Evolutionary conservation across 2,797 vertebrate species (phyloP).

Genomic region (Xenops minutus): DNA sequence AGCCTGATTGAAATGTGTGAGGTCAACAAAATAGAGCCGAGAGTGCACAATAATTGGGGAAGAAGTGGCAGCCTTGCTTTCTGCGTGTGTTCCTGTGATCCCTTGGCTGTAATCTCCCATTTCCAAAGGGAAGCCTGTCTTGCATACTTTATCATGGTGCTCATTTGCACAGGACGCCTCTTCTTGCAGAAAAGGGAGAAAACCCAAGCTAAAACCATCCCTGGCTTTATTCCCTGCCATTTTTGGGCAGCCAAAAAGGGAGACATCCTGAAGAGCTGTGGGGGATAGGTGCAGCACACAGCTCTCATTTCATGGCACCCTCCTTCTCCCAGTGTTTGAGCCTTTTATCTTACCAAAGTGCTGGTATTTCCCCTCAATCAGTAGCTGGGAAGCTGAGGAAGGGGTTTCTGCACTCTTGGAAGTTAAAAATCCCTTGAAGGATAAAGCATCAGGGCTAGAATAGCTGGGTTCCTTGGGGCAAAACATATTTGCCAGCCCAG

Average conservation of each 20-base stretch:
- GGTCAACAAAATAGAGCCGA: slow-evolving; percentile 75
- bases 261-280: background rate
- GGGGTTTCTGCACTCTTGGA: background rate
- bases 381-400: background rate
- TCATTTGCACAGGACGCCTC: background rate
- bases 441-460: background rate
- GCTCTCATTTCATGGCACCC: background rate
- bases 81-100: slow-evolving; percentile 49
- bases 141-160: slow-evolving; percentile 34
- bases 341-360: background rate
- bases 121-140: slow-evolving; percentile 69
- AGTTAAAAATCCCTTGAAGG: background rate
- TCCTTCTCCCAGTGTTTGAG: background rate
- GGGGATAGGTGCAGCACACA: background rate
- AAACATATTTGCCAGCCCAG: rapidly evolving
- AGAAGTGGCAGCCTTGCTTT: slow-evolving; percentile 55
- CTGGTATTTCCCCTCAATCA: background rate
- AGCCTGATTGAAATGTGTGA: slow-evolving; percentile 75
- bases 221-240: background rate
- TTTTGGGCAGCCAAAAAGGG: background rate
- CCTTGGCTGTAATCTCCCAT: slow-evolving; percentile 56
- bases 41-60: slow-evolving; percentile 73
- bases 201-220: background rate
- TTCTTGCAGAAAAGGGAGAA: background rate
- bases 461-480: rapidly evolving